Evolutionary conservation across 2,888 invertebrate genomes (phyloP), one percentile per base, ranked within the genome.

Genomic region (Drosophila lacicola): DNA sequence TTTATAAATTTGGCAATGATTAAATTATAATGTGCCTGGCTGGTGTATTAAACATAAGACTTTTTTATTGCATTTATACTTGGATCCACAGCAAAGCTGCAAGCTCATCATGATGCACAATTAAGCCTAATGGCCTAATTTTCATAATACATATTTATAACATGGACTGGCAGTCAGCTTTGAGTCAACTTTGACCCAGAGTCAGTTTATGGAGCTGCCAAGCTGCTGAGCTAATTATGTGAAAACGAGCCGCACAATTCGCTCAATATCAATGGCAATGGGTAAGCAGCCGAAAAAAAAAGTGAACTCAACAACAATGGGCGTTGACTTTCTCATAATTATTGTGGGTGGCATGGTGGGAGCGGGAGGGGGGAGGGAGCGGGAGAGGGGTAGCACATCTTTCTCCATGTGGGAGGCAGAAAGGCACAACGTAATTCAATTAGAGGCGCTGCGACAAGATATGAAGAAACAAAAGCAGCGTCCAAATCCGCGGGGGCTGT

Each of bases 251-350:
- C 21, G 6, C 58, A 41, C 51, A 68, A 54, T 55, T 41, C 60
- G 49, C 50, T 21, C 36, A 45, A 29, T 50, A 57, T 45, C 67
- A 70, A 77, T 77, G 66, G 60, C 70, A 67, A 61, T 70, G 54
- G 61, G 47, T 73, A 60, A 78, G 56, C 45, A 74, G 74, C 70
- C 73, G 10, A 77, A 68, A 67, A 77, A 67, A 63, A 64, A 62
- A 60, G 61, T 58, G 47, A 51, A 70, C 56, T 49, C 64, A 76
- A 70, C 61, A 73, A 81, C 81, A 81, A 81, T 82, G 78, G 80
- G 79, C 77, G 83, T 81, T 66, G 66, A 73, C 65, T 83, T 82
- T 83, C 82, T 70, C 83, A 83, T 82, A 82, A 81, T 83, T 82
- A 82, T 80, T 80, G 73, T 66, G 57, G 63, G 50, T 34, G 11